Evolutionary conservation across 1,140 invertebrate species (phyloP).

Genomic region (Berghia stephanieae): DNA sequence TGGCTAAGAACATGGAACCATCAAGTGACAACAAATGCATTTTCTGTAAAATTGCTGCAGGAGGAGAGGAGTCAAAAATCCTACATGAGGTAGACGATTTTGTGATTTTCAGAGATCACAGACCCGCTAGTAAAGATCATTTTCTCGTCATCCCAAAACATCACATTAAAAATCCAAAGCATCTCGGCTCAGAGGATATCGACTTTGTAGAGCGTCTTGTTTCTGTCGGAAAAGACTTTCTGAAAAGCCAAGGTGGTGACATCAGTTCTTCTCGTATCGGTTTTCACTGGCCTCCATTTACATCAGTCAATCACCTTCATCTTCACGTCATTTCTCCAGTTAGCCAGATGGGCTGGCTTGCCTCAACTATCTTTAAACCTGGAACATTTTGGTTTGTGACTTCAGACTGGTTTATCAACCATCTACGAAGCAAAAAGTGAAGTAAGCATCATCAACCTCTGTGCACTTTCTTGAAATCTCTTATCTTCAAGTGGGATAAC

Average conservation of each 20-base stretch:
- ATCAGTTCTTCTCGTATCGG: conserved; percentile 71
- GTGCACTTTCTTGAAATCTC: too few species aligned
- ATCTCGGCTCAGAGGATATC: conserved; percentile 74
- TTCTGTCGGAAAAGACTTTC: conserved; percentile 70
- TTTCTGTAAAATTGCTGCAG: conserved; percentile 44
- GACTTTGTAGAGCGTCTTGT: conserved; percentile 75
- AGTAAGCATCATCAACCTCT: too few species aligned
- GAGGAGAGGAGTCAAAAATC: conserved; percentile 36
- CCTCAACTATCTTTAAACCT: conserved; percentile 77
- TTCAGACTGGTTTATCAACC: conserved; percentile 69
- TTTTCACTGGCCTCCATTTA: conserved; percentile 93
- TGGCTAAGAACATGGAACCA: background rate
- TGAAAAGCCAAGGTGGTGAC: conserved; percentile 66
- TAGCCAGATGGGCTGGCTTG: conserved; percentile 78
- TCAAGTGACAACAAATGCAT: conserved; percentile 37
- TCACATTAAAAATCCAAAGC: conserved; percentile 80
- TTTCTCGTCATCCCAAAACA: conserved; percentile 81
- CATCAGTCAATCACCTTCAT: conserved; percentile 84
- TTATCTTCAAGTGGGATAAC: too few species aligned
- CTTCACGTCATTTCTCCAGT: conserved; percentile 86
- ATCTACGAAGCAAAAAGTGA: too few species aligned
- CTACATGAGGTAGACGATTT: conserved; percentile 75
- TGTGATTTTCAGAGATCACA: conserved; percentile 84
- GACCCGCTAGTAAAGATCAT: conserved; percentile 83
- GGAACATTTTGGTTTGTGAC: conserved; percentile 86